phyloP scores from a whole-genome alignment of 2,888 invertebrate genomes.

The Latheticus oryzae region DNA sequence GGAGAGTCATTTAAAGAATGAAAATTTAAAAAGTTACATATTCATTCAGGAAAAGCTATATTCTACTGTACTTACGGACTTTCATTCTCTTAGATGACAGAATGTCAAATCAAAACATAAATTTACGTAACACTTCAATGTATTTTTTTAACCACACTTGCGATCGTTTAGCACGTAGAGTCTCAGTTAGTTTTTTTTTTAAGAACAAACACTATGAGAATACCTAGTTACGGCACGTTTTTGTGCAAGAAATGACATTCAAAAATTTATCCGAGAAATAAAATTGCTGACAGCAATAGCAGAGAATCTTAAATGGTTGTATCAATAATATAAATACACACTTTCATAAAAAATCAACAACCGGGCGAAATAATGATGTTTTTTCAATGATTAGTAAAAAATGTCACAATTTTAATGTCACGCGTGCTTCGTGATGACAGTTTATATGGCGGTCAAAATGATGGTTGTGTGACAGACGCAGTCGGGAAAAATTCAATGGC shows the following conservation, averaged over 20 bases:
- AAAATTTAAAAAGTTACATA: slow-evolving; percentile 12
- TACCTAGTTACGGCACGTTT: slow-evolving; percentile 1
- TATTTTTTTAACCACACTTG: slow-evolving; percentile 20
- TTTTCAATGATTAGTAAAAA: slow-evolving; percentile 21
- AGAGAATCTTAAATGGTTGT: slow-evolving; percentile 4
- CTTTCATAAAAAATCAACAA: slow-evolving; percentile 4
- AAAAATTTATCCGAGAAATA: slow-evolving; percentile 33
- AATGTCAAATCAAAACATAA: slow-evolving; percentile 46
- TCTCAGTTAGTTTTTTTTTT: background rate
- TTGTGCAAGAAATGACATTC: slow-evolving; percentile 35
- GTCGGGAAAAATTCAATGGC: slow-evolving; percentile 30
- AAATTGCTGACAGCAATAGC: slow-evolving; percentile 18
- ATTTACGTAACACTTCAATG: slow-evolving; percentile 51
- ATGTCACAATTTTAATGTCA: slow-evolving; percentile 43
- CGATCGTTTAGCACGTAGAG: background rate
- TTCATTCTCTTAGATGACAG: slow-evolving; percentile 56
- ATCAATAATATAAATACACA: slow-evolving; percentile 5
- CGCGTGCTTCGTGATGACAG: slow-evolving; percentile 56
- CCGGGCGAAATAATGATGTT: background rate
- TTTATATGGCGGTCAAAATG: slow-evolving; percentile 56
- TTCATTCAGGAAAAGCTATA: slow-evolving; percentile 26
- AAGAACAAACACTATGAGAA: slow-evolving; percentile 1
- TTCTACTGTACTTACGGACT: slow-evolving; percentile 54
- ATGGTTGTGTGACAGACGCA: slow-evolving; percentile 43
- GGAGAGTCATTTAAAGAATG: background rate